phyloP scores from a whole-genome alignment of 2,888 invertebrate genomes.

The Drosophila affinis region DNA sequence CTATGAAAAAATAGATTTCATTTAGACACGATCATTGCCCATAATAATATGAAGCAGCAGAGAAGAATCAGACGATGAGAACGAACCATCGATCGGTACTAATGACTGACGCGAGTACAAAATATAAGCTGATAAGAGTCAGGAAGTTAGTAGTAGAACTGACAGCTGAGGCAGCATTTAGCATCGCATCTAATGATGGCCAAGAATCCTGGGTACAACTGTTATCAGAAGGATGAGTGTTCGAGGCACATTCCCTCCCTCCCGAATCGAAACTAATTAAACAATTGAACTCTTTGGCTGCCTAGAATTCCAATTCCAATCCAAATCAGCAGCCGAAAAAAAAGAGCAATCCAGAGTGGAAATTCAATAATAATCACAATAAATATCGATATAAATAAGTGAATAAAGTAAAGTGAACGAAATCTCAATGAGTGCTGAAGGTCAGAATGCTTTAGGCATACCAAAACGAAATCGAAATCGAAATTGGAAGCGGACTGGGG shows the following conservation, averaged over 20 bases:
- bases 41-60: slow-evolving; percentile 51
- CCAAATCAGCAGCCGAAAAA: slow-evolving; percentile 3
- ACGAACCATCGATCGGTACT: slow-evolving; percentile 63
- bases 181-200: no score
- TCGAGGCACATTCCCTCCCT: slow-evolving; percentile 10
- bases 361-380: slow-evolving; percentile 49
- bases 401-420: slow-evolving; percentile 39
- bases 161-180: slow-evolving; percentile 20
- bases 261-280: slow-evolving; percentile 52
- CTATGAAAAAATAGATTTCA: slow-evolving; percentile 70
- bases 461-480: slow-evolving; percentile 57
- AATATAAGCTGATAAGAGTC: slow-evolving; percentile 73
- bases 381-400: slow-evolving; percentile 37
- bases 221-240: no score
- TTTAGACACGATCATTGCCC: slow-evolving; percentile 77
- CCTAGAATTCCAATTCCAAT: slow-evolving; percentile 1
- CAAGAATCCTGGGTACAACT: no score
- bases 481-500: slow-evolving; percentile 51
- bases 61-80: slow-evolving; percentile 34
- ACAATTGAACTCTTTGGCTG: slow-evolving; percentile 51
- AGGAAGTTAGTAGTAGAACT: slow-evolving; percentile 24
- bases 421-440: slow-evolving; percentile 78
- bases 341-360: slow-evolving; percentile 23
- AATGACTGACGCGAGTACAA: slow-evolving; percentile 63
- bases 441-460: slow-evolving; percentile 72